Base-by-base conservation (phyloP, 1,140 invertebrate genomes). In the Drosophila kanapiae region DNA sequence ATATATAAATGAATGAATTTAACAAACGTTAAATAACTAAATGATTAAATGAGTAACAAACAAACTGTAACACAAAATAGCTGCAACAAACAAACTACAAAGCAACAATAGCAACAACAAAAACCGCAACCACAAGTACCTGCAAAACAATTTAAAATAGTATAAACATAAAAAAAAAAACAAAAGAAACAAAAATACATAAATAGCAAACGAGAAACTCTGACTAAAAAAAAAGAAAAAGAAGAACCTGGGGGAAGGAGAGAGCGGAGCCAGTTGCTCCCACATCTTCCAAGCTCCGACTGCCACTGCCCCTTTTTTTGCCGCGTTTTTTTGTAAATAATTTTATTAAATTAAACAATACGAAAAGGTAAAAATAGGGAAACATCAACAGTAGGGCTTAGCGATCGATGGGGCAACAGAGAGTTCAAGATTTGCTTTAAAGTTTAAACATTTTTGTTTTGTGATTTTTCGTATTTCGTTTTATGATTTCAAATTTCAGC, bases 91-190 rank as follows among this genome's bases (percentile, higher is more conserved):
- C 60, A 45, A 80, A 82, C 80, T 90, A 88, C 85, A 88, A 75
- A 84, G 85, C 81, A 88, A 88, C 84, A 91, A 86, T 83, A 92
- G 77, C 78, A 85, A 90, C 78, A 85, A 90, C 82, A 80, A 92
- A 56, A 91, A 92, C 87, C 91, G 91, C 84, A 92, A 92, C 85
- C 91, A 88, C 91, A 92, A 92, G 91, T 92, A 92, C 91, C 91
- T 92, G 91, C 91, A 92, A 92, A 92, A 56, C 53, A 82, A 86
- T 2, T 88, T 75, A 69, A 91, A 80, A 91, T 81, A 86, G 76
- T 76, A 87, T 82, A 87, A 87, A 85, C 7, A 11, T 10, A 75
- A 77, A 72, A 56, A 68, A 48, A 75, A 65, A 27, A 29, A 29
- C n/a, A 29, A 49, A 71, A 85, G 76, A 68, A 79, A 70, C 47